A percentile compares a stretch with the other conserved stretches of the same genome.
phyloP scores from a whole-genome alignment of 2,797 vertebrate genomes.

The Borostomias antarcticus region DNA sequence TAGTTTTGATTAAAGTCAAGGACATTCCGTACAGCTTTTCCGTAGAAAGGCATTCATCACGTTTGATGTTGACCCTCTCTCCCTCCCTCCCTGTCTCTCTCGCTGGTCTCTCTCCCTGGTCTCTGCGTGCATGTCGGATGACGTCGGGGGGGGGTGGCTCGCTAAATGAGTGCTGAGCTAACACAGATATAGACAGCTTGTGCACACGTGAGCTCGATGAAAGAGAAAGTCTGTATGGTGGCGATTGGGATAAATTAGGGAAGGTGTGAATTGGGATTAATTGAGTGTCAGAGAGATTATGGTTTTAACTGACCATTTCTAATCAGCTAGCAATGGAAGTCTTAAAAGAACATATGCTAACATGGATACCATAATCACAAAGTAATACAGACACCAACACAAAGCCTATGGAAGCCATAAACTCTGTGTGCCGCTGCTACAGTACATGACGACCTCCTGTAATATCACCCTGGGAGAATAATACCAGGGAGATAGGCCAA shows the following conservation, averaged over 20 bases:
- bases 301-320: background rate
- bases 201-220: conserved; percentile 48
- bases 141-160: conserved; percentile 61
- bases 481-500: conserved; percentile 91
- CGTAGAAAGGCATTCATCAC: conserved; percentile 97
- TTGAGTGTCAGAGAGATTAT: conserved; percentile 72
- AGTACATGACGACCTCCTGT: conserved; percentile 82
- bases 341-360: background rate
- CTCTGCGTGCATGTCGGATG: too few species aligned
- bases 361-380: background rate
- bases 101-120: conserved; percentile 23
- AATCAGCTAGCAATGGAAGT: background rate
- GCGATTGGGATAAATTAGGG: too few species aligned
- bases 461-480: conserved; percentile 88
- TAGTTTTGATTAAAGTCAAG: conserved; percentile 99
- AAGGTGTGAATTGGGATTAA: too few species aligned
- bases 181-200: conserved; percentile 75
- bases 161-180: conserved; percentile 73
- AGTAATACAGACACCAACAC: conserved; percentile 29
- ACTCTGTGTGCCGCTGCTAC: conserved; percentile 12
- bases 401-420: background rate
- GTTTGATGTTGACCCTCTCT: conserved; percentile 87
- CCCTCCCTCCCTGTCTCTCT: conserved; percentile 8
- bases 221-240: conserved; percentile 69
- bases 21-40: conserved; percentile 95